phyloP scores from a whole-genome alignment of 2,797 vertebrate species.

The Rhyacichthys aspro region DNA sequence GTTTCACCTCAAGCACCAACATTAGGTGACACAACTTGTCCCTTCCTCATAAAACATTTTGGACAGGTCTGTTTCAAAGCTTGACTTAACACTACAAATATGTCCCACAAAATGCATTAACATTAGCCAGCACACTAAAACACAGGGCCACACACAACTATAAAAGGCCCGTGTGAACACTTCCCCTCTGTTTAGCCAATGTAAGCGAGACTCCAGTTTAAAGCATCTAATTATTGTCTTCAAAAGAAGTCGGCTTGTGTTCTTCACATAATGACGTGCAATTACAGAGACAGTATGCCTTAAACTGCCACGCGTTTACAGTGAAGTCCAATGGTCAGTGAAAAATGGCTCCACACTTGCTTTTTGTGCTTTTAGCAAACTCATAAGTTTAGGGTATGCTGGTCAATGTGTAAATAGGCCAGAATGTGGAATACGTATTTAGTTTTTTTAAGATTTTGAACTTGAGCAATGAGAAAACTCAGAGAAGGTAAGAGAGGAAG shows the following conservation, averaged over 20 bases:
- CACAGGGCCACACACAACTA: conserved; percentile 26
- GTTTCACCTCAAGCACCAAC: conserved; percentile 34
- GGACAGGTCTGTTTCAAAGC: conserved; percentile 20
- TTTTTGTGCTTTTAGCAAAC: conserved; percentile 28
- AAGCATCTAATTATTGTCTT: conserved; percentile 58
- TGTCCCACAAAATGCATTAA: conserved; percentile 3
- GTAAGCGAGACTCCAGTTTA: conserved; percentile 44
- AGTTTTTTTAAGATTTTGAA: too few relatives aligned
- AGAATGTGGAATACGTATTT: too few relatives aligned
- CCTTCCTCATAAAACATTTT: conserved; percentile 17
- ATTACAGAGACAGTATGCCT: conserved; percentile 65
- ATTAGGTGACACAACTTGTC: not conserved
- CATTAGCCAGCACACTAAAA: conserved; percentile 12
- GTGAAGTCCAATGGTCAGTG: conserved; percentile 46
- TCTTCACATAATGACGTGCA: conserved; percentile 64
- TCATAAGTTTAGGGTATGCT: not conserved
- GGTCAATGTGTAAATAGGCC: too few relatives aligned
- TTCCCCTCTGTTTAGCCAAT: conserved; percentile 40
- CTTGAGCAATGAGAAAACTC: too few relatives aligned
- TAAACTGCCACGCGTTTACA: conserved; percentile 63
- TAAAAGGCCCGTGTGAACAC: conserved; percentile 33
- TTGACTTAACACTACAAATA: conserved; percentile 24
- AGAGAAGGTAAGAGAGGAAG: too few relatives aligned
- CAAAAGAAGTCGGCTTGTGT: conserved; percentile 43
- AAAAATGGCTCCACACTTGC: conserved; percentile 53